Conservation (phyloP, 2,797 vertebrate genomes). For the Vireo griseus region DNA sequence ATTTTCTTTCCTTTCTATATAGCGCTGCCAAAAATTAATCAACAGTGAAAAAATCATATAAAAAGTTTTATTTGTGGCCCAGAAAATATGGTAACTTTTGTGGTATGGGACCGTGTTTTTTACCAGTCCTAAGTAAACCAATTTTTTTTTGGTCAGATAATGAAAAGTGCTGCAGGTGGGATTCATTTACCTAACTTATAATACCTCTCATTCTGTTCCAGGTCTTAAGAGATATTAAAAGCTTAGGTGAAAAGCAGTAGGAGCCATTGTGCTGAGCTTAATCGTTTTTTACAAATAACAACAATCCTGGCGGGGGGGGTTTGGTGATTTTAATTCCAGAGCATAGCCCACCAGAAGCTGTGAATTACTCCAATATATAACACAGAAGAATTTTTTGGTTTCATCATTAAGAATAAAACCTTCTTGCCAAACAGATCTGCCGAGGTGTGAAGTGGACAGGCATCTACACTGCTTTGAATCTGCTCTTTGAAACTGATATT, state of each 20-base stretch:
- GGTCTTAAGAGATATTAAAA: neutral
- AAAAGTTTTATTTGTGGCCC: neutral
- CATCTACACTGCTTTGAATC: neutral
- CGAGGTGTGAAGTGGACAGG: neutral
- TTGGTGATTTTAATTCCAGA: neutral
- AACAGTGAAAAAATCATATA: neutral
- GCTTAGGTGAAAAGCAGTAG: neutral
- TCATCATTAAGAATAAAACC: neutral
- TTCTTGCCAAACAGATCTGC: neutral
- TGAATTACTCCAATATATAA: neutral
- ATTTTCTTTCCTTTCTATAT: neutral
- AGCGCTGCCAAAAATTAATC: neutral
- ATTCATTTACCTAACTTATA: neutral
- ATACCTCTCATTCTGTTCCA: neutral
- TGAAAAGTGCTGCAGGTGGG: neutral
- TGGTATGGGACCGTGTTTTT: neutral
- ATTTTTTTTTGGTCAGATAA: neutral
- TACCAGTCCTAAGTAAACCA: neutral
- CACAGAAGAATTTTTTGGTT: neutral
- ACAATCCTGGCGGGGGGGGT: neutral
- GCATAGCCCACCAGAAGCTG: neutral
- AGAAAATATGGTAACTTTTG: neutral
- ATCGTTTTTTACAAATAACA: neutral
- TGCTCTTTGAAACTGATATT: neutral
- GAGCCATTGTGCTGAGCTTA: neutral